A percentile compares a stretch with the other conserved stretches of the same genome.
Evolutionary conservation across 2,113 vertebrate species (phyloP).

Genomic region (Corvus moneduloides): DNA sequence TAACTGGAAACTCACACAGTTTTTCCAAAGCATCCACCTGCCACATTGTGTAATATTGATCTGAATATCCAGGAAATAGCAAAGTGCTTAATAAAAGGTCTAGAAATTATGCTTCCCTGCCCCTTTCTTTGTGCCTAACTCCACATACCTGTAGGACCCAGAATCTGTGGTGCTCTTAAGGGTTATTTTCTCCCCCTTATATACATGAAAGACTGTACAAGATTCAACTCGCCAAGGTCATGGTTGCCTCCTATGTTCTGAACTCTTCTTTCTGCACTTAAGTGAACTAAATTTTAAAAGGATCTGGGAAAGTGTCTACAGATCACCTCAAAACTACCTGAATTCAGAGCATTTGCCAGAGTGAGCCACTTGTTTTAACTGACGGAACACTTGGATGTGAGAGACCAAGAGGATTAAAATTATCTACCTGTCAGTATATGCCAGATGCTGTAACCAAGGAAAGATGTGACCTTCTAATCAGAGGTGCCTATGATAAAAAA

Average conservation of each 20-base stretch:
- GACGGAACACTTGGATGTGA: neutral
- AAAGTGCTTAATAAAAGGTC: neutral
- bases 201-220: neutral
- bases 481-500: neutral
- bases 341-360: neutral
- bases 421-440: neutral
- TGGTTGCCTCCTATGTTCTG: neutral
- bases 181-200: neutral
- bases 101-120: neutral
- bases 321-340: neutral
- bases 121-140: neutral
- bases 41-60: neutral
- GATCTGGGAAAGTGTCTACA: neutral
- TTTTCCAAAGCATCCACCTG: neutral
- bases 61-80: neutral
- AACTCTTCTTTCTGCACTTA: neutral
- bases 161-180: neutral
- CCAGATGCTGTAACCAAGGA: neutral
- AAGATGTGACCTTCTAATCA: neutral
- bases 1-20: neutral
- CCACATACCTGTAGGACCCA: neutral
- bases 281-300: neutral
- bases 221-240: neutral
- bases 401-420: neutral
- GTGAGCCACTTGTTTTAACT: neutral